These are phyloP conservation scores for Andrena dorsata DNA, from an alignment of 2,888 invertebrate genomes.

Conservation along the genomic window DNA sequence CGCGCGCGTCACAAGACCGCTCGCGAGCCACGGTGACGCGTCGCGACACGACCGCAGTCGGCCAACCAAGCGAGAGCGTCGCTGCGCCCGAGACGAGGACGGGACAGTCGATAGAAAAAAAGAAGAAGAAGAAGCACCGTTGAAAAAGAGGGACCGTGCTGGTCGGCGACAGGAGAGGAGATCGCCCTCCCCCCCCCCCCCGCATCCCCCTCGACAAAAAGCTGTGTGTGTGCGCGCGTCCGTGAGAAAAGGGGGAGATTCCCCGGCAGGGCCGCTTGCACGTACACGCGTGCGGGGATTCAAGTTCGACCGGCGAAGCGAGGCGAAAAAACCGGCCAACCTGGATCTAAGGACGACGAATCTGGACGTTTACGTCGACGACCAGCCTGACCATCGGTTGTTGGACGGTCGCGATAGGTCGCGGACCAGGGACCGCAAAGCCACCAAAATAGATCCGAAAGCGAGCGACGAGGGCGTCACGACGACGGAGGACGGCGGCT, in stretches of 20 bases:
- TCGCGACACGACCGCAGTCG: conserved; percentile 20
- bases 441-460: conserved; percentile 51
- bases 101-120: neutral
- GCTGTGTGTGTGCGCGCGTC: neutral
- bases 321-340: conserved; percentile 37
- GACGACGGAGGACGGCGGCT: conserved; percentile 48
- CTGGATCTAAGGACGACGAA: conserved; percentile 65
- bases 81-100: neutral
- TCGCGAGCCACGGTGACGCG: conserved; percentile 43
- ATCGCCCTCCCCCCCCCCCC: neutral
- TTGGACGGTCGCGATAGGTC: conserved; percentile 33
- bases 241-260: neutral
- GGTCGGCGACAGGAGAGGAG: neutral
- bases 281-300: neutral
- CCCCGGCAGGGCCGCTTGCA: neutral
- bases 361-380: conserved; percentile 43
- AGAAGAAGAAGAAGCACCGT: neutral
- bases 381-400: conserved; percentile 32
- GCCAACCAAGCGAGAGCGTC: neutral
- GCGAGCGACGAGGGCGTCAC: conserved; percentile 58
- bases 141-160: neutral
- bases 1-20: conserved; percentile 60
- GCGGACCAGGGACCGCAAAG: conserved; percentile 37
- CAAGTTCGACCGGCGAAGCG: neutral
- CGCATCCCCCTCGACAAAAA: neutral